Evolutionary conservation across 53 echinoderm and acorn worm genomes (phyloP).

Genomic region (Paelopatides confundens): DNA sequence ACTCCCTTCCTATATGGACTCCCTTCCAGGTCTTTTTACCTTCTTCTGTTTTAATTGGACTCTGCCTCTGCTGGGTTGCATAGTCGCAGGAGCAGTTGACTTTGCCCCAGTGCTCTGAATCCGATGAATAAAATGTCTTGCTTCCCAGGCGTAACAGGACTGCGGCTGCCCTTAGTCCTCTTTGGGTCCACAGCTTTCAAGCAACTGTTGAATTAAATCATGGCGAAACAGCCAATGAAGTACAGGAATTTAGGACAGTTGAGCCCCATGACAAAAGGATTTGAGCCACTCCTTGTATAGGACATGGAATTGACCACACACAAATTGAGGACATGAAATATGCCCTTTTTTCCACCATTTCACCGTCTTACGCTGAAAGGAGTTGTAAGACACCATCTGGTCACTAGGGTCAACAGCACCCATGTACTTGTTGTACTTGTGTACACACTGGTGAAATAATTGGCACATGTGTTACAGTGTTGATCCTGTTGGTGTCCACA

Average conservation of each 20-base stretch:
- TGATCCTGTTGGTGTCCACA: slow-evolving; percentile 11
- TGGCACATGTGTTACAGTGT: background rate
- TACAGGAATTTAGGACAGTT: background rate
- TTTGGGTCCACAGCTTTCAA: background rate
- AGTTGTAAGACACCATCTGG: slow-evolving; percentile 46
- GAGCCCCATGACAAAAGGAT: background rate
- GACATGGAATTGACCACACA: slow-evolving; percentile 44
- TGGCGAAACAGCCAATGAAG: background rate
- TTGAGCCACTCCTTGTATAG: slow-evolving; percentile 35
- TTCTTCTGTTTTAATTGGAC: background rate
- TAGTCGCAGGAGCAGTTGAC: background rate
- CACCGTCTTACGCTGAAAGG: slow-evolving; percentile 25
- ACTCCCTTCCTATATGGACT: slow-evolving; percentile 6
- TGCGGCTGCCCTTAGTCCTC: background rate
- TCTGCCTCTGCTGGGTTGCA: slow-evolving; percentile 13
- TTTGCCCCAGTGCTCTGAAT: background rate
- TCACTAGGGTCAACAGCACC: slow-evolving; percentile 57
- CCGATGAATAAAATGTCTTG: background rate
- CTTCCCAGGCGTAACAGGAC: background rate
- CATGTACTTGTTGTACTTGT: slow-evolving; percentile 49
- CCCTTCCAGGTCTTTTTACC: background rate
- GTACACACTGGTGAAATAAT: slow-evolving; percentile 36
- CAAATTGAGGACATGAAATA: too few species aligned
- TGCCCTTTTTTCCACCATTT: slow-evolving; percentile 64
- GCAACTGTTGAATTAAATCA: background rate